phyloP scores from a whole-genome alignment of 2,797 vertebrate genomes.

The Masticophis lateralis region DNA sequence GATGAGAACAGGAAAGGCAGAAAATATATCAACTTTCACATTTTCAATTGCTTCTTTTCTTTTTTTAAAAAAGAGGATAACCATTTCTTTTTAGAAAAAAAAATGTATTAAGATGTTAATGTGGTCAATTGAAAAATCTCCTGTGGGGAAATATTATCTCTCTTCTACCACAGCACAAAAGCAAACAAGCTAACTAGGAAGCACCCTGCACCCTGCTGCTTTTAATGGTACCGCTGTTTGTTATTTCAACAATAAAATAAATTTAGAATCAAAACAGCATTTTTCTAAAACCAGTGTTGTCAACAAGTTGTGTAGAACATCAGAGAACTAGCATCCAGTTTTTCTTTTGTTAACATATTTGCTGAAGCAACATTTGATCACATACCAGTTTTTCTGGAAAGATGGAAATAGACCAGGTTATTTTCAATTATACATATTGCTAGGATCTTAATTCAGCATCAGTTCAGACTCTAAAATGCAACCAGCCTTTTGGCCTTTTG shows the following conservation, averaged over 20 bases:
- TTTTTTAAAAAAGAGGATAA: conserved; percentile 2
- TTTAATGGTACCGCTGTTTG: conserved; percentile 30
- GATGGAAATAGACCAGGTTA: background rate
- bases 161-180: conserved; percentile 41
- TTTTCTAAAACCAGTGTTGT: conserved; percentile 9
- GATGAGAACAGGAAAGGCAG: conserved; percentile 30
- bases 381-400: conserved; percentile 3
- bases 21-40: conserved; percentile 7
- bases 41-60: background rate
- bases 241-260: conserved; percentile 33
- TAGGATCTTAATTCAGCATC: conserved; percentile 6
- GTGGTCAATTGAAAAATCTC: conserved; percentile 28
- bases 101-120: conserved; percentile 17
- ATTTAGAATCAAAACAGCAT: conserved; percentile 33
- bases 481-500: background rate
- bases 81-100: background rate
- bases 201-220: conserved; percentile 12
- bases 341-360: background rate
- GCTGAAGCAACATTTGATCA: conserved; percentile 5
- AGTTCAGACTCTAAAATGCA: background rate
- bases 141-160: conserved; percentile 17
- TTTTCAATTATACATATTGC: conserved; percentile 16
- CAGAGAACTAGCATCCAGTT: background rate
- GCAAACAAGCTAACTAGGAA: conserved; percentile 31
- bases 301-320: background rate